Evolutionary conservation across 2,797 vertebrate species (phyloP).

Genomic region (Propithecus perrieri): DNA sequence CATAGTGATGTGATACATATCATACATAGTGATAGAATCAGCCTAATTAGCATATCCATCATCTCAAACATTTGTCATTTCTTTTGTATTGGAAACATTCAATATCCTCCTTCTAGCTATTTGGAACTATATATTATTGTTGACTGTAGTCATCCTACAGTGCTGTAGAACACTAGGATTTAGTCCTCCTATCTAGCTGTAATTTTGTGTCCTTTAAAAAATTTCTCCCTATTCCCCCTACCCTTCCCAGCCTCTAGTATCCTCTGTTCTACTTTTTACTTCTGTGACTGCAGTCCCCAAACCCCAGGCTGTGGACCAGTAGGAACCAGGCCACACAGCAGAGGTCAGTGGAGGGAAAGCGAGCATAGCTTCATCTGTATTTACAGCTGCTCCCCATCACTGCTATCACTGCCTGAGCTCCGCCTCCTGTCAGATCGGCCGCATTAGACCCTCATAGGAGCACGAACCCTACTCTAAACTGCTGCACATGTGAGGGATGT

Average conservation of each 20-base stretch:
- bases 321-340: no score
- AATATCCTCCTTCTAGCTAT: background rate
- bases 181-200: background rate
- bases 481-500: no score
- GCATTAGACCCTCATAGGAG: no score
- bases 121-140: background rate
- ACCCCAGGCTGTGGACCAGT: no score
- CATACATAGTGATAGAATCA: background rate
- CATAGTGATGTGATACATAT: background rate
- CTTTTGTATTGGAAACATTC: background rate
- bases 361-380: no score
- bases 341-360: no score
- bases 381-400: no score
- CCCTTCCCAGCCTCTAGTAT: background rate
- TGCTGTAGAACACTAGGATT: background rate
- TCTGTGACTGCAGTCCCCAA: background rate
- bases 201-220: background rate
- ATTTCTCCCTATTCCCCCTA: background rate
- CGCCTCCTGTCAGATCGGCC: no score
- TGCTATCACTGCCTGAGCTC: no score
- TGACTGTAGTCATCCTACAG: background rate
- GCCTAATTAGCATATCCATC: background rate
- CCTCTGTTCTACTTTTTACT: background rate
- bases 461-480: no score
- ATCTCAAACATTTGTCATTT: background rate